These are phyloP conservation scores for Caenorhabditis zanzibari DNA, from an alignment of 2,888 invertebrate species.

Conservation along the genomic window DNA sequence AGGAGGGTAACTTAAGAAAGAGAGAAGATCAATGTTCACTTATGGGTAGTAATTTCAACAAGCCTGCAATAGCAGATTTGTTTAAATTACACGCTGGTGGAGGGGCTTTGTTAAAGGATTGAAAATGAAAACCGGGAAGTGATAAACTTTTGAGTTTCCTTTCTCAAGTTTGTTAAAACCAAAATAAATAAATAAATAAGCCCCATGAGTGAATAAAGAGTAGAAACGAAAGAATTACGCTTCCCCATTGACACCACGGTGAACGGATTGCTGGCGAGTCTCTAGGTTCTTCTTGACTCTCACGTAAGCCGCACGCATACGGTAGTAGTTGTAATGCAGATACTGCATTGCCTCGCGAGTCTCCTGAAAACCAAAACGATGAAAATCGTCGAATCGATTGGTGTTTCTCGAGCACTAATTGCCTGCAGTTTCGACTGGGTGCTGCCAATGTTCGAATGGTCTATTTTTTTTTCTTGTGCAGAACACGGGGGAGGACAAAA, in stretches of 20 bases:
- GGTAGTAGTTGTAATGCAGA: slow-evolving; percentile 19
- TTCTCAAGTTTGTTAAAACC: too few species aligned
- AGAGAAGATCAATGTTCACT: too few species aligned
- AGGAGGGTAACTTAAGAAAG: too few species aligned
- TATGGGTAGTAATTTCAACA: too few species aligned
- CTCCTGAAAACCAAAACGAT: slow-evolving; percentile 6
- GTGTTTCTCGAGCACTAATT: background rate
- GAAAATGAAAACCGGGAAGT: too few species aligned
- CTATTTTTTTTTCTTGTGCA: background rate
- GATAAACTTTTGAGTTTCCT: too few species aligned
- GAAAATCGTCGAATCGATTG: background rate
- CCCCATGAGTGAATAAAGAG: too few species aligned
- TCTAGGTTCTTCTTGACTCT: background rate
- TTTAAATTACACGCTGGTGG: too few species aligned
- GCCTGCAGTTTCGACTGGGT: background rate
- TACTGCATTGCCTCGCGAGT: background rate
- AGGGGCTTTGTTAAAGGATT: too few species aligned
- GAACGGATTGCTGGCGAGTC: background rate
- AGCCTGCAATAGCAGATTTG: too few species aligned
- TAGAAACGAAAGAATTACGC: too few species aligned
- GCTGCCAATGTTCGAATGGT: background rate
- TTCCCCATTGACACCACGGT: background rate
- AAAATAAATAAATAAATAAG: too few species aligned
- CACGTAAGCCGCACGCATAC: slow-evolving; percentile 19
- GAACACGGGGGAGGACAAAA: background rate